These are phyloP conservation scores for Andrena cerasifolii DNA, from an alignment of 1,140 invertebrate species.

Conservation along the genomic window DNA sequence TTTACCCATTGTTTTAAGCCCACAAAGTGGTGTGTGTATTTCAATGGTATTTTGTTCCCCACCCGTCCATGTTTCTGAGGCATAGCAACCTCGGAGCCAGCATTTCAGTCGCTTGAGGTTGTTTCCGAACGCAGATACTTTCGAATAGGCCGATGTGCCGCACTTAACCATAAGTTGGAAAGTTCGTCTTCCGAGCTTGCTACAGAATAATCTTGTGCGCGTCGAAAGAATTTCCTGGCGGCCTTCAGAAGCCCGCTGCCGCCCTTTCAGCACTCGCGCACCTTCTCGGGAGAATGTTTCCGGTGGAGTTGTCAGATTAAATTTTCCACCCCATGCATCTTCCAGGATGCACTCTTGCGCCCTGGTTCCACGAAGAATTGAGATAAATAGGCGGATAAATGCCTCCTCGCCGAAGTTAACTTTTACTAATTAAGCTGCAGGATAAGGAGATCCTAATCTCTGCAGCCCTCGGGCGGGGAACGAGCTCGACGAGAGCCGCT, in stretches of 20 bases:
- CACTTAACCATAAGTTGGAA: slow-evolving; percentile 21
- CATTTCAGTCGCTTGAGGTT: too few species aligned
- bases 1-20: too few species aligned
- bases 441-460: slow-evolving; percentile 19
- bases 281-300: slow-evolving; percentile 19
- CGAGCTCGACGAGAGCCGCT: background rate
- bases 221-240: slow-evolving; percentile 29
- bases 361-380: slow-evolving; percentile 18
- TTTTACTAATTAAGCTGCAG: slow-evolving; percentile 16
- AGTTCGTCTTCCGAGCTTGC: slow-evolving; percentile 3
- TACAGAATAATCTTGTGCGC: slow-evolving; percentile 10
- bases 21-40: too few species aligned
- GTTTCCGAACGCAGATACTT: background rate
- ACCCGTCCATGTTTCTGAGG: too few species aligned
- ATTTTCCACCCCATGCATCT: slow-evolving; percentile 42
- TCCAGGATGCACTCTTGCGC: background rate
- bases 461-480: too few species aligned
- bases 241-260: background rate
- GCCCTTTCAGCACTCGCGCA: background rate
- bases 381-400: slow-evolving; percentile 44
- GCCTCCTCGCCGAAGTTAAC: background rate
- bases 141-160: background rate
- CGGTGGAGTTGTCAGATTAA: slow-evolving; percentile 43
- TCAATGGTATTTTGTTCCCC: too few species aligned
- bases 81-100: too few species aligned